Conservation (phyloP, 2,113 vertebrate species). For the Megaceryle maxima region DNA sequence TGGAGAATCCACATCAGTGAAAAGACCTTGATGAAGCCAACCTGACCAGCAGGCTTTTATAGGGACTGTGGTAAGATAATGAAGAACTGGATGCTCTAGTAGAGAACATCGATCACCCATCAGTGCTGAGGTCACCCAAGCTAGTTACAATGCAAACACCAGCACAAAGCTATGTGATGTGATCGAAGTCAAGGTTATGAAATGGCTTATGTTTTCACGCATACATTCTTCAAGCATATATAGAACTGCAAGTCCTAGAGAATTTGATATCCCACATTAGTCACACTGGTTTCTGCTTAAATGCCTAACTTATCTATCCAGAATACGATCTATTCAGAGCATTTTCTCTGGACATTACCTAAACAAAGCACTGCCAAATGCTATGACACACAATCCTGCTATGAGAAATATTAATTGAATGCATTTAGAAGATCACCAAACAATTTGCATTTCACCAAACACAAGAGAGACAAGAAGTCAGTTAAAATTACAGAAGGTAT, state of each 20-base stretch:
- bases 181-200: slow-evolving; percentile 34
- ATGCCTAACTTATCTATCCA: slow-evolving; percentile 46
- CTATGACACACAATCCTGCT: neutral
- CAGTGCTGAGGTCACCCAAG: neutral
- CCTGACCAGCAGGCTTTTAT: neutral
- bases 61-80: neutral
- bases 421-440: neutral
- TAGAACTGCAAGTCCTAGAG: slow-evolving; percentile 32
- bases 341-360: slow-evolving; percentile 6
- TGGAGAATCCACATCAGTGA: neutral
- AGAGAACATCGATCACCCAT: neutral
- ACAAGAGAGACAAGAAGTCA: neutral
- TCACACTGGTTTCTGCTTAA: slow-evolving; percentile 46
- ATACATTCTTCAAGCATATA: slow-evolving; percentile 7
- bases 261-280: slow-evolving; percentile 59
- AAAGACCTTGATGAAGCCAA: neutral
- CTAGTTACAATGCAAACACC: neutral
- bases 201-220: neutral
- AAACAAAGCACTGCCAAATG: slow-evolving; percentile 32
- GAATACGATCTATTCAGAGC: slow-evolving; percentile 14
- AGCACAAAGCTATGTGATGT: neutral
- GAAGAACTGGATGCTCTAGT: neutral
- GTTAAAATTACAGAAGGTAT: neutral
- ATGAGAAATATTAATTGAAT: slow-evolving; percentile 17
- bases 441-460: neutral